Percentiles rank a stretch among this genome's conserved stretches.
phyloP scores from a whole-genome alignment of 2,888 invertebrate genomes.

The Netelia inedita region DNA sequence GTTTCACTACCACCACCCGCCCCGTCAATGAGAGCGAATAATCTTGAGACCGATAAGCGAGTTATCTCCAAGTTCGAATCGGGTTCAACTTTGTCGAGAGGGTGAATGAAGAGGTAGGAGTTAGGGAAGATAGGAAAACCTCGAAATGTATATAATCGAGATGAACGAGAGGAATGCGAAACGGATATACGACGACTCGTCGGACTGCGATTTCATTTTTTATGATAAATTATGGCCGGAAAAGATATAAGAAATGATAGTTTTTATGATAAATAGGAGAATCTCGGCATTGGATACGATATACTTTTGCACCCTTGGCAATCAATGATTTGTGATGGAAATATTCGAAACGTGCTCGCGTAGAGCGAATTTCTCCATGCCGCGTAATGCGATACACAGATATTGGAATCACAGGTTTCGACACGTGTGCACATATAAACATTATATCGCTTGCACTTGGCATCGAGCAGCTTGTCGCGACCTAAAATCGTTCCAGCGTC shows the following conservation, averaged over 20 bases:
- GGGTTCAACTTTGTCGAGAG: conserved; percentile 74
- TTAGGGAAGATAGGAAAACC: conserved; percentile 10
- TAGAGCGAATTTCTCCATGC: background rate
- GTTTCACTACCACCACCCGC: background rate
- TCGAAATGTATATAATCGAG: conserved; percentile 37
- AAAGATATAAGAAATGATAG: too few relatives aligned
- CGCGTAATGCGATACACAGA: conserved; percentile 17
- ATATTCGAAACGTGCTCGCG: background rate
- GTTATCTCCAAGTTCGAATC: conserved; percentile 75
- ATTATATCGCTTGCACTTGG: conserved; percentile 68
- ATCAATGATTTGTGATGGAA: background rate
- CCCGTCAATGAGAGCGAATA: conserved; percentile 74
- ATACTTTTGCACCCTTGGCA: background rate
- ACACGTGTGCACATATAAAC: conserved; percentile 28
- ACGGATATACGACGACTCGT: background rate
- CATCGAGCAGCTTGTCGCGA: conserved; percentile 69
- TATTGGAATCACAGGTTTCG: conserved; percentile 30
- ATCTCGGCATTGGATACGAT: background rate
- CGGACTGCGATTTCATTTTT: too few relatives aligned
- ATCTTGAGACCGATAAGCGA: conserved; percentile 76
- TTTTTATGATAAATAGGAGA: too few relatives aligned
- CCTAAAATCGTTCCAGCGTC: conserved; percentile 66
- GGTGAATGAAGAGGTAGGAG: background rate
- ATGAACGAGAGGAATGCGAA: conserved; percentile 14
- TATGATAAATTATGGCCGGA: too few relatives aligned